Evolutionary conservation across 1,140 invertebrate genomes (phyloP).

Genomic region (Caenorhabditis elegans): WBcel235 BX284604.4:13424501-13425000

Average conservation of each 20-base stretch:
- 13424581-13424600: too few species aligned
- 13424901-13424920: not conserved
- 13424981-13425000: too few species aligned
- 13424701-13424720: not conserved
- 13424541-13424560: too few species aligned
- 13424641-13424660: not conserved
- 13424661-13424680: not conserved
- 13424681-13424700: not conserved
- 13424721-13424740: not conserved
- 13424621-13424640: not conserved
- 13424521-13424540: too few species aligned
- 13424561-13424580: too few species aligned
- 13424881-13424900: conserved; percentile 2
- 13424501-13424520: too few species aligned
- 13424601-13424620: conserved; percentile 15
- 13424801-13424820: not conserved
- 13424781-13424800: not conserved
- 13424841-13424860: conserved; percentile 27
- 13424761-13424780: not conserved
- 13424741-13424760: not conserved
- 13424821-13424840: not conserved
- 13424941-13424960: too few species aligned
- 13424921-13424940: too few species aligned
- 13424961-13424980: too few species aligned
- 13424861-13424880: conserved; percentile 17